A percentile compares a stretch with the other conserved stretches of the same genome.
phyloP scores from a whole-genome alignment of 1,140 invertebrate species.

The Sarcophaga bullata region DNA sequence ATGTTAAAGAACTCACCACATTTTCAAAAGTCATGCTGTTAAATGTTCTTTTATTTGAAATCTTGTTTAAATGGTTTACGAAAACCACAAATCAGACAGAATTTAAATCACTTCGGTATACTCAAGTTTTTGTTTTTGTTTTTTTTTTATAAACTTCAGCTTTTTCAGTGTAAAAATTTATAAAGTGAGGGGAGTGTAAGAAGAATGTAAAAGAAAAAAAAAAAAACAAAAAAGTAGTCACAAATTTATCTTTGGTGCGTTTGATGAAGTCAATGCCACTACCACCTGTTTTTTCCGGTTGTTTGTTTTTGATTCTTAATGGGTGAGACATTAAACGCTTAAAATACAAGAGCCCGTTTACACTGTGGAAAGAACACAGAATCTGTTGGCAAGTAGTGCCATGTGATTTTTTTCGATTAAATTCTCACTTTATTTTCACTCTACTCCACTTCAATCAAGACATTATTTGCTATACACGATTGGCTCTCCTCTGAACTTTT shows the following conservation, averaged over 20 bases:
- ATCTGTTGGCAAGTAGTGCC: too few species aligned
- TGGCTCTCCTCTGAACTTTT: too few species aligned
- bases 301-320: background rate
- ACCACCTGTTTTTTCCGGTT: background rate
- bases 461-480: too few species aligned
- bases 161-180: too few species aligned
- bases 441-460: too few species aligned
- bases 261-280: background rate
- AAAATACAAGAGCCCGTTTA: background rate
- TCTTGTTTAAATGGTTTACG: conserved; percentile 14
- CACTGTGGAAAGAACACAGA: too few species aligned
- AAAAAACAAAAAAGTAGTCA: too few species aligned
- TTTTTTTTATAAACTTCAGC: background rate
- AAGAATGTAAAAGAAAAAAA: too few species aligned
- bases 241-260: too few species aligned
- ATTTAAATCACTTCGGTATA: conserved; percentile 41
- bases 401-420: too few species aligned
- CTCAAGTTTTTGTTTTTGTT: background rate
- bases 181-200: too few species aligned
- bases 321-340: conserved; percentile 14
- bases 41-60: conserved; percentile 9
- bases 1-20: background rate
- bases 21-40: conserved; percentile 15
- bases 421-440: too few species aligned
- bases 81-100: conserved; percentile 48